Evolutionary conservation across 2,888 invertebrate species (phyloP), one percentile per base, ranked within the genome.

Genomic region (Herminia tarsipennalis): DNA sequence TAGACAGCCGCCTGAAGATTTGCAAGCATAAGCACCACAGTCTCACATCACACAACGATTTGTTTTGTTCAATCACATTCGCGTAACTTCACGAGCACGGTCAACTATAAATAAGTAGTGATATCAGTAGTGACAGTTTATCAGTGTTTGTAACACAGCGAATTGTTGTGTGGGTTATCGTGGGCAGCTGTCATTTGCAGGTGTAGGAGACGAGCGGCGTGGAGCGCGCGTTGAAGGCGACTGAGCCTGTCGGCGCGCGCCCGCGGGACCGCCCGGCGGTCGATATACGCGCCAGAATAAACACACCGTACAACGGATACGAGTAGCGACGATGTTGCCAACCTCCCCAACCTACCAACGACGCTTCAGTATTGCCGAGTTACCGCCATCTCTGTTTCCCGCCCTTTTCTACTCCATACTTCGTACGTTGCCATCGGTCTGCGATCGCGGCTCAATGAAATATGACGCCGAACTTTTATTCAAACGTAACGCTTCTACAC

Each of bases 251-350:
- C 81, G 81, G 83, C 83, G 84, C 83, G 81, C 83, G 83, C 81
- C 68, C 76, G 70, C 75, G 56, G 67, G 66, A 45, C 59, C 70
- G 59, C 66, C 69, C 74, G 81, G 65, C 83, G 90, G 88, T 91
- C 90, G 90, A 91, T 90, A 91, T 81, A 84, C 86, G 86, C 80
- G 86, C 81, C 83, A 88, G 90, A 88, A 89, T 87, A 89, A 91
- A 90, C 90, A 90, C 83, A 76, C 82, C 85, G 86, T 86, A 86
- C 87, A 76, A 79, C 12, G 77, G 70, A 78, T 66, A 66, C 61
- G 73, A 72, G 76, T 74, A 78, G 73, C 74, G 66, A 70, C 75
- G 66, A 71, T 81, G 81, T 85, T 87, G 81, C 87, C 83, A 82
- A 76, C 71, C 55, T 63, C 66, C 22, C 22, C 10, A 35, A 21